phyloP scores from a whole-genome alignment of 2,797 vertebrate species.

The Menidia menidia region DNA sequence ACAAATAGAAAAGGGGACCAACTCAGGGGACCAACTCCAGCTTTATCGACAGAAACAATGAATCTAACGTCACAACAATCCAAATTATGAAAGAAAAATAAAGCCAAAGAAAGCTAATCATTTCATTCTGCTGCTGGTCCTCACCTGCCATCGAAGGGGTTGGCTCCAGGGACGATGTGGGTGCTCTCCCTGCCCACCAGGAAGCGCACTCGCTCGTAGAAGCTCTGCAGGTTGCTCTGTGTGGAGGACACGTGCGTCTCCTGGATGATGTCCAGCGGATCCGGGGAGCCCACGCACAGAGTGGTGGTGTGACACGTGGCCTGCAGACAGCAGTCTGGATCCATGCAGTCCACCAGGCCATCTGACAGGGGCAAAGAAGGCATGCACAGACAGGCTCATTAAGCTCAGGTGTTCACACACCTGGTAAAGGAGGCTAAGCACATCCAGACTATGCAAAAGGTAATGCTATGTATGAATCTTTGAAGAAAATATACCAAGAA shows the following conservation, averaged over 20 bases:
- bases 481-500: not conserved
- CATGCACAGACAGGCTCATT: constrained; percentile 34
- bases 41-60: constrained; percentile 8
- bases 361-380: constrained; percentile 83
- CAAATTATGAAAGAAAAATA: constrained; percentile 15
- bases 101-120: not conserved
- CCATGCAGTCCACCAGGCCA: constrained; percentile 97
- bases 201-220: constrained; percentile 95
- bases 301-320: constrained; percentile 89
- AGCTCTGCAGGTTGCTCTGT: constrained; percentile 91
- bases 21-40: not conserved
- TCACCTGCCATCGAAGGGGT: constrained; percentile 95
- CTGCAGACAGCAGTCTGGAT: constrained; percentile 98
- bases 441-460: not conserved
- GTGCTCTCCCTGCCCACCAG: constrained; percentile 95
- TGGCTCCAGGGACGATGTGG: constrained; percentile 89
- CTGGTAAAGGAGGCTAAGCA: constrained; percentile 42
- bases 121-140: constrained; percentile 45
- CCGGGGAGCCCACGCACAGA: constrained; percentile 93
- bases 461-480: not conserved
- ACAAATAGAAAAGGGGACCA: not conserved
- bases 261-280: constrained; percentile 97
- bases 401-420: constrained; percentile 46
- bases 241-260: constrained; percentile 88
- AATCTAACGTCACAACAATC: constrained; percentile 6